A percentile compares a stretch with the other conserved stretches of the same genome.
phyloP scores from a whole-genome alignment of 2,797 vertebrate species.

The Cottoperca gobio region DNA sequence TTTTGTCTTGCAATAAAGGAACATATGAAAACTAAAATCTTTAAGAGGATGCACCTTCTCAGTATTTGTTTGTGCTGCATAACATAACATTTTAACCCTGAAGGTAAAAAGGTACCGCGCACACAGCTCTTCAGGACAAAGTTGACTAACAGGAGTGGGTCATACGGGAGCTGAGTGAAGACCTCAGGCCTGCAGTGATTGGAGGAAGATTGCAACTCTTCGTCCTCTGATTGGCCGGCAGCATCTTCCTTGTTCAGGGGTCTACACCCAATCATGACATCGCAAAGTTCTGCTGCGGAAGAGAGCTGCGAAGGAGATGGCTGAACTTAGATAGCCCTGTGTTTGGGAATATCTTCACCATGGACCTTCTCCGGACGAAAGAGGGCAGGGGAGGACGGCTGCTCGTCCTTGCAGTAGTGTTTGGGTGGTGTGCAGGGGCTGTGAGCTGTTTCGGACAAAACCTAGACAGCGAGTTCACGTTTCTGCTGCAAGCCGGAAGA shows the following conservation, averaged over 20 bases:
- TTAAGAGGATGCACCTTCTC: no score
- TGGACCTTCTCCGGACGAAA: constrained; percentile 46
- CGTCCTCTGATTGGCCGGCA: constrained; percentile 66
- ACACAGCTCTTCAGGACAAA: no score
- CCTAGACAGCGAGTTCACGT: constrained; percentile 90
- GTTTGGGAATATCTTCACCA: constrained; percentile 28
- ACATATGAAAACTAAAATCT: no score
- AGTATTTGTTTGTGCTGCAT: no score
- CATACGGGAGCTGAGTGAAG: no score
- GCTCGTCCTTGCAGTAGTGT: constrained; percentile 26
- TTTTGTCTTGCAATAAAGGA: no score
- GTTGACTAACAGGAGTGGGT: no score
- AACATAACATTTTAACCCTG: no score
- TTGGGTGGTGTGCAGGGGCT: constrained; percentile 37
- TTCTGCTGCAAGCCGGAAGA: constrained; percentile 88
- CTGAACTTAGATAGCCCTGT: constrained; percentile 63
- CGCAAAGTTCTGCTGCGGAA: constrained; percentile 79
- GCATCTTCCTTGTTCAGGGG: rapidly evolving
- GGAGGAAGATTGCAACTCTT: constrained; percentile 61
- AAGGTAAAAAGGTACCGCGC: no score
- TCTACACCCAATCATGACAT: constrained; percentile 59
- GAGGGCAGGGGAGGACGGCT: not conserved
- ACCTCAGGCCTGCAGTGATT: constrained; percentile 44
- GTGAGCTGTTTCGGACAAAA: constrained; percentile 72
- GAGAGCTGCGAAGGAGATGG: constrained; percentile 66